phyloP scores from a whole-genome alignment of 2,797 vertebrate genomes.

The Coreius guichenoti region DNA sequence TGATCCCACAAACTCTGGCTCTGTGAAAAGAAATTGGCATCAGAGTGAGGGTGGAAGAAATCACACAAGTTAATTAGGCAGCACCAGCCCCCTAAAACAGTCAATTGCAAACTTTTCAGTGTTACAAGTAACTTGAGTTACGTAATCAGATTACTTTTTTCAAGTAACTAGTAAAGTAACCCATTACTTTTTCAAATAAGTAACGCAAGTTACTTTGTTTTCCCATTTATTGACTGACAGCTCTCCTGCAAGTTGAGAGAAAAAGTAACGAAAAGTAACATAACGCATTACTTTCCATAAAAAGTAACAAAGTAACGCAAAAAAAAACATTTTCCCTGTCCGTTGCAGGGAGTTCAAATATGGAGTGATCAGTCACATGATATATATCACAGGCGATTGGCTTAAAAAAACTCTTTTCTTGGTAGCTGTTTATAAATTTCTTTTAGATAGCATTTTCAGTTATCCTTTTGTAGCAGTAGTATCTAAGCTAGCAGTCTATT shows the following conservation, averaged over 20 bases:
- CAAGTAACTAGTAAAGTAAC: too few relatives aligned
- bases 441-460: neutral
- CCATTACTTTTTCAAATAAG: too few relatives aligned
- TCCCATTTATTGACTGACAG: too few relatives aligned
- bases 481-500: neutral
- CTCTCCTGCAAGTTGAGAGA: neutral
- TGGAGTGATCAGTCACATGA: neutral
- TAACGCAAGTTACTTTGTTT: too few relatives aligned
- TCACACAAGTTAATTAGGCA: neutral
- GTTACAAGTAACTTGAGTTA: too few relatives aligned
- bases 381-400: neutral
- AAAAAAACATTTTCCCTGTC: neutral
- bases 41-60: neutral
- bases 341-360: neutral
- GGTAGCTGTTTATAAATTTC: neutral
- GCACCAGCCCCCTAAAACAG: neutral
- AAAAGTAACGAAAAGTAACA: too few relatives aligned
- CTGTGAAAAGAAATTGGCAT: constrained; percentile 66
- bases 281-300: too few relatives aligned
- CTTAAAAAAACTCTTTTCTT: neutral
- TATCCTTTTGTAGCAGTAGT: neutral
- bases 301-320: too few relatives aligned
- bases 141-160: too few relatives aligned
- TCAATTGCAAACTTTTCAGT: neutral
- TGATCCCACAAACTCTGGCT: constrained; percentile 81